These are phyloP conservation scores for Cephus rjabovi DNA, from an alignment of 2,888 invertebrate species.

Conservation along the genomic window DNA sequence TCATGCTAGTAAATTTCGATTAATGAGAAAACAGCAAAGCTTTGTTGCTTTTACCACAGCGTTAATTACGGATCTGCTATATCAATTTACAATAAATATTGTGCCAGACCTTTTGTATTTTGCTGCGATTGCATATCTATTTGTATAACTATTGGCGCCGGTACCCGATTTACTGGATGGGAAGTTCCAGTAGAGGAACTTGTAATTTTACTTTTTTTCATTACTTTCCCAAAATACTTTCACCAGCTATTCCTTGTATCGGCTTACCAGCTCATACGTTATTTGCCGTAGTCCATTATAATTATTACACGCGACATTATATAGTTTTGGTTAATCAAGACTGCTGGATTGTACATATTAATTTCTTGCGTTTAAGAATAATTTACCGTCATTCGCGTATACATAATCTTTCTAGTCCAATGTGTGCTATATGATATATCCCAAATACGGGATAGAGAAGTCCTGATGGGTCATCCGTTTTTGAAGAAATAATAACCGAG, in stretches of 20 bases:
- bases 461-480: not conserved
- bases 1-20: not conserved
- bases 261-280: not conserved
- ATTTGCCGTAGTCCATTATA: not conserved
- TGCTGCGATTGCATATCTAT: not conserved
- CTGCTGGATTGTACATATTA: constrained; percentile 45
- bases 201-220: not conserved
- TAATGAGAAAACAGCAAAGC: not conserved
- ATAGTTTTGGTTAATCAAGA: constrained; percentile 37
- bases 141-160: not conserved
- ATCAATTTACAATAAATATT: not conserved
- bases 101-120: not conserved
- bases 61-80: not conserved
- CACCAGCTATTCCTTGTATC: not conserved
- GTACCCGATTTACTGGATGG: not conserved
- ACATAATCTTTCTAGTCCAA: constrained; percentile 43
- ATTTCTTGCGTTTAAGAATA: constrained; percentile 35
- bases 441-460: not conserved
- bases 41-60: not conserved
- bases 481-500: not conserved
- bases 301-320: constrained; percentile 16
- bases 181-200: not conserved
- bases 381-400: constrained; percentile 33
- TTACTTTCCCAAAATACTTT: not conserved
- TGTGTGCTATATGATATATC: constrained; percentile 31